phyloP scores from a whole-genome alignment of 2,797 vertebrate genomes.

The Margarornis squamiger region DNA sequence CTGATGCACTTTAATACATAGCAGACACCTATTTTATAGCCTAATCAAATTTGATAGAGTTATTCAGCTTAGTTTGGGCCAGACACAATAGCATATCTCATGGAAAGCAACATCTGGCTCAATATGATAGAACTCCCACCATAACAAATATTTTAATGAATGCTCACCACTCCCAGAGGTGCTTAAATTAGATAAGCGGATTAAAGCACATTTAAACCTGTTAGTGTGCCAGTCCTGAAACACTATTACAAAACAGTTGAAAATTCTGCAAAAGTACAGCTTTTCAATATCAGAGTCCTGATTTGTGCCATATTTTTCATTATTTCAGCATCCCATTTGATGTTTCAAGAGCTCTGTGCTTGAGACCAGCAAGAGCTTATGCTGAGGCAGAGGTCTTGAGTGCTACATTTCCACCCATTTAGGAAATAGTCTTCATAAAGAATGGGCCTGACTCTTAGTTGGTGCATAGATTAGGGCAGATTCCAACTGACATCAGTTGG shows the following conservation, averaged over 20 bases:
- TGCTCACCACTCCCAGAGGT: not conserved
- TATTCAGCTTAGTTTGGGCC: constrained; percentile 16
- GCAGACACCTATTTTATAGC: constrained; percentile 21
- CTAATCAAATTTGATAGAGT: constrained; percentile 10
- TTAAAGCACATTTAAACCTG: constrained; percentile 54
- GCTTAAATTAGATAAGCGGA: constrained; percentile 16
- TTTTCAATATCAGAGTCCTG: not conserved
- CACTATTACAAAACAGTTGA: not conserved
- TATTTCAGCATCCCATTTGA: not conserved
- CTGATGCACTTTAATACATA: constrained; percentile 25
- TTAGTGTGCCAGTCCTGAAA: constrained; percentile 7
- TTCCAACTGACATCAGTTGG: not conserved
- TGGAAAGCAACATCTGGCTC: constrained; percentile 29
- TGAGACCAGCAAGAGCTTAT: not conserved
- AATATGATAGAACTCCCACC: constrained; percentile 17
- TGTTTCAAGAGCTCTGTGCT: not conserved
- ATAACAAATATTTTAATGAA: constrained; percentile 45
- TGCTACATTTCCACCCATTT: not conserved
- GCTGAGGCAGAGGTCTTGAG: not conserved
- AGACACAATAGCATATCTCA: constrained; percentile 20
- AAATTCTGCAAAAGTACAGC: not conserved
- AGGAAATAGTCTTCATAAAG: not conserved
- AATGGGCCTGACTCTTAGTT: not conserved
- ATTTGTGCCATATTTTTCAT: not conserved
- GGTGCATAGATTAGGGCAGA: not conserved